These are phyloP conservation scores for Dryomyza anilis DNA, from an alignment of 2,888 invertebrate species.

Conservation along the genomic window DNA sequence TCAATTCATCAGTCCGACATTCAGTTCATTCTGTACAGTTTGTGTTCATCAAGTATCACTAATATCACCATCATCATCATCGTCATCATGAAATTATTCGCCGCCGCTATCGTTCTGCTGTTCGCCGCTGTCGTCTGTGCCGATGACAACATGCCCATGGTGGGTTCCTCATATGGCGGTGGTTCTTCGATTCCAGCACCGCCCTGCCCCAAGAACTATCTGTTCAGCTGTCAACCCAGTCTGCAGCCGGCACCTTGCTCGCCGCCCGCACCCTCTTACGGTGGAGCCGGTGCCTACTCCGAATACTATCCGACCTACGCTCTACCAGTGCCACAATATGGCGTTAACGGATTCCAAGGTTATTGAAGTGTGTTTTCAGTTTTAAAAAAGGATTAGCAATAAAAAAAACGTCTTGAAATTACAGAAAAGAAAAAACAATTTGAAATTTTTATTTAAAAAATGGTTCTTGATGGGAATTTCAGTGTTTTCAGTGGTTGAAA, in stretches of 20 bases:
- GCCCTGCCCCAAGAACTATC: conserved; percentile 32
- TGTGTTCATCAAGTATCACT: not conserved
- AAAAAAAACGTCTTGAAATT: no score
- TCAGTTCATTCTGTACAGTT: not conserved
- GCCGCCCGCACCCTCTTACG: conserved; percentile 4
- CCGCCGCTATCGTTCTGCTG: not conserved
- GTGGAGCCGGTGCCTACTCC: conserved; percentile 28
- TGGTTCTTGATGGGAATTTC: no score
- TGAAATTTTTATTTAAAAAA: no score
- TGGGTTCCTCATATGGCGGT: conserved; percentile 21
- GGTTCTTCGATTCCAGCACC: conserved; percentile 19
- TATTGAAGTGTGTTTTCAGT: no score
- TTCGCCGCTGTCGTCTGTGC: not conserved
- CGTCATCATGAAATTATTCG: conserved; percentile 16
- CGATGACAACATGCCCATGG: conserved; percentile 11
- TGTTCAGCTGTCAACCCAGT: conserved; percentile 36
- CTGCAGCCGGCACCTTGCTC: conserved; percentile 31
- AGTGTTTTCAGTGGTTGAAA: no score
- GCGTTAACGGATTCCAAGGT: not conserved
- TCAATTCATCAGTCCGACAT: not conserved
- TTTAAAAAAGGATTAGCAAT: no score
- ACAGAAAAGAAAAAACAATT: no score
- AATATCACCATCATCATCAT: not conserved
- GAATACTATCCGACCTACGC: conserved; percentile 31
- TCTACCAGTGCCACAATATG: not conserved